phyloP scores from a whole-genome alignment of 2,888 invertebrate species.

The Mesoligia furuncula region DNA sequence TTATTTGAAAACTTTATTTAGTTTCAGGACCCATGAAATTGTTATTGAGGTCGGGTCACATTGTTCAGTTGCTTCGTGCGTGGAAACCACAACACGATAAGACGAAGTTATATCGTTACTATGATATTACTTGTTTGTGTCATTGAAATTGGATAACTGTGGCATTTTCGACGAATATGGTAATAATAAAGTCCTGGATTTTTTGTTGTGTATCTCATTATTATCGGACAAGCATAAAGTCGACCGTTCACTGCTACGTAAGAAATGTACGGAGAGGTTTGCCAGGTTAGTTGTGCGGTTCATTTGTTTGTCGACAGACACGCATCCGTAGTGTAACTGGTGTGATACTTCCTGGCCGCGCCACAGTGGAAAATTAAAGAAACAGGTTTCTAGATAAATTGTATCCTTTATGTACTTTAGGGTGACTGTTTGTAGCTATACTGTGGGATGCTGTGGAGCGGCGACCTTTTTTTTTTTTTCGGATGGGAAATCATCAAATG shows the following conservation, averaged over 20 bases:
- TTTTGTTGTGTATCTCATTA: not conserved
- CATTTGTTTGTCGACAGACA: no score
- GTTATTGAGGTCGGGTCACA: not conserved
- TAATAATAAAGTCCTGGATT: not conserved
- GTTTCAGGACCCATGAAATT: slow-evolving; percentile 3
- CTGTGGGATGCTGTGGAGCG: no score
- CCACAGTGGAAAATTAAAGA: no score
- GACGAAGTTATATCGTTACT: not conserved
- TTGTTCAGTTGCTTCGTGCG: slow-evolving; percentile 16
- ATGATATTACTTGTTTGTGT: not conserved
- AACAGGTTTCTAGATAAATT: no score
- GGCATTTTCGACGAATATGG: not conserved
- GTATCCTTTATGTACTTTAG: no score
- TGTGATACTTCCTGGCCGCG: no score
- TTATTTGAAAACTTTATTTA: slow-evolving; percentile 24
- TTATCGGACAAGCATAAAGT: no score
- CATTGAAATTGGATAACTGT: not conserved
- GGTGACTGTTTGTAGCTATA: no score
- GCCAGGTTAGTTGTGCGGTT: not conserved
- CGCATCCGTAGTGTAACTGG: not conserved
- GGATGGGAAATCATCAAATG: no score
- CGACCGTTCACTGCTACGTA: not conserved
- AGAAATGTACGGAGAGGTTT: not conserved
- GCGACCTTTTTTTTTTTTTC: no score
- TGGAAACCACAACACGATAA: slow-evolving; percentile 7